phyloP scores from a whole-genome alignment of 2,113 vertebrate genomes.

The Heptranchias perlo region DNA sequence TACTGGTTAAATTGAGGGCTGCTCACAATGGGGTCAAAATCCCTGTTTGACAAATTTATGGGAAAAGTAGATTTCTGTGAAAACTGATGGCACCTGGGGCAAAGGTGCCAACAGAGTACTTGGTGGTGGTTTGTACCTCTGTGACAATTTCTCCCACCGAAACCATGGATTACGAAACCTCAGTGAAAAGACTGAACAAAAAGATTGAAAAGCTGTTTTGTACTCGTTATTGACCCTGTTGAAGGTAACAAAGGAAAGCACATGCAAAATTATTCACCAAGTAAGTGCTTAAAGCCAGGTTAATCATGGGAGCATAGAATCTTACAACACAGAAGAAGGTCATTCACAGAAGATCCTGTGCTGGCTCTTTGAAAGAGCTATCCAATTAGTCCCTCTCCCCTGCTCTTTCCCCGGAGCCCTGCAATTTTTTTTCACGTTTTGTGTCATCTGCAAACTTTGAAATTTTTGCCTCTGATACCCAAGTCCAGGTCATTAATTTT shows the following conservation, averaged over 20 bases:
- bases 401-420: background rate
- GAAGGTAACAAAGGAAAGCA: background rate
- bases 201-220: background rate
- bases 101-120: background rate
- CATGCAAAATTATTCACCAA: background rate
- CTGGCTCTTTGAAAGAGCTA: too few species aligned
- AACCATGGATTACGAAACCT: background rate
- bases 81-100: background rate
- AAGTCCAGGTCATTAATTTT: too few species aligned
- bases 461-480: too few species aligned
- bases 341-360: too few species aligned
- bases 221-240: background rate
- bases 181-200: background rate
- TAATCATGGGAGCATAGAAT: background rate
- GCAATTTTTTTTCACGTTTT: too few species aligned
- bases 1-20: background rate
- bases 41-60: background rate
- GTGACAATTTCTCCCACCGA: background rate
- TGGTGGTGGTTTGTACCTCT: background rate
- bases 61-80: background rate
- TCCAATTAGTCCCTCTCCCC: too few species aligned
- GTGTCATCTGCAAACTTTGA: too few species aligned
- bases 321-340: background rate
- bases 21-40: background rate
- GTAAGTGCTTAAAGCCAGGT: background rate